A percentile compares a stretch with the other conserved stretches of the same genome.
phyloP scores from a whole-genome alignment of 2,797 vertebrate genomes.

The Vireo griseus region DNA sequence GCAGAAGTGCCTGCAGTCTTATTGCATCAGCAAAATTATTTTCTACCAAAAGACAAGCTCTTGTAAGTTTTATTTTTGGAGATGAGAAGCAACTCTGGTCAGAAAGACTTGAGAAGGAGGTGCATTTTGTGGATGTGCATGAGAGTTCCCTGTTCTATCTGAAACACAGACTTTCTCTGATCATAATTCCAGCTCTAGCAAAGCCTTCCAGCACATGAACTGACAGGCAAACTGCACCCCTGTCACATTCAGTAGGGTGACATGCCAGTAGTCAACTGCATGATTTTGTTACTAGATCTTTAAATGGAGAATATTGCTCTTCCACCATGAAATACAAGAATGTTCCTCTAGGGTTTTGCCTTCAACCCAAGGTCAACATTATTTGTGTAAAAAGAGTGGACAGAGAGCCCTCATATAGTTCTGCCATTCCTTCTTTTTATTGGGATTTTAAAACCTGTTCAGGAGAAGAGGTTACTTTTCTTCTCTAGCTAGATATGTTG shows the following conservation, averaged over 20 bases:
- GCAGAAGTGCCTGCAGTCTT: background rate
- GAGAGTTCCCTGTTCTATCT: background rate
- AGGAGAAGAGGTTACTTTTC: background rate
- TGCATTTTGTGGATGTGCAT: background rate
- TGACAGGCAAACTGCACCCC: background rate
- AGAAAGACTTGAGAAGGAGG: background rate
- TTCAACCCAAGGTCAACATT: background rate
- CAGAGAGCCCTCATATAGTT: background rate
- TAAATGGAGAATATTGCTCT: background rate
- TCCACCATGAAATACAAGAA: background rate
- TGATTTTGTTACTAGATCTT: background rate
- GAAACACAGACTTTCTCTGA: background rate
- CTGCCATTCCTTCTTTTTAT: background rate
- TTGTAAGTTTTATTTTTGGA: background rate
- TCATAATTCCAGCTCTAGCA: background rate
- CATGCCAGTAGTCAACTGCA: background rate
- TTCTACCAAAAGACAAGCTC: background rate
- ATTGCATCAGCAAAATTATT: background rate
- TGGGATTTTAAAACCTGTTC: background rate
- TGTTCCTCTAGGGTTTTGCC: background rate
- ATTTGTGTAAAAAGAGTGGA: background rate
- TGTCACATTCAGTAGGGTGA: background rate
- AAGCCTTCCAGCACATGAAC: background rate
- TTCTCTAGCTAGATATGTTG: fast-evolving
- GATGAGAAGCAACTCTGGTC: background rate